Conservation (phyloP, 2,797 vertebrate species). For the Gastrophryne carolinensis region DNA sequence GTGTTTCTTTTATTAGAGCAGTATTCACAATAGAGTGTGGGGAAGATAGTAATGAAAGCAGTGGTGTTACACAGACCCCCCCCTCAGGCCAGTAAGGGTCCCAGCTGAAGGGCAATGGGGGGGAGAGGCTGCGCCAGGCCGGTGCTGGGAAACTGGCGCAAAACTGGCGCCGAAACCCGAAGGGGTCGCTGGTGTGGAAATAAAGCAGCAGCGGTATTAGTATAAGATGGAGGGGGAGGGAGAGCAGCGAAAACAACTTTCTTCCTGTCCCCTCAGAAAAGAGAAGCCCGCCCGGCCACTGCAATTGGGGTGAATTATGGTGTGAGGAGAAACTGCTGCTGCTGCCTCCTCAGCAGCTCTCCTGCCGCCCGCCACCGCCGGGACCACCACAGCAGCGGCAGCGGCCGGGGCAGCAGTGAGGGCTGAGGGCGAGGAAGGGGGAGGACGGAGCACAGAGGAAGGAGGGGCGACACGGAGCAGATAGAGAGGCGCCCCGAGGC, state of each 20-base stretch:
- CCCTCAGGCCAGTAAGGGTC: too few relatives aligned
- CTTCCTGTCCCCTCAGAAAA: conserved; percentile 50
- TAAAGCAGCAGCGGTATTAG: conserved; percentile 31
- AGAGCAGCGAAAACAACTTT: conserved; percentile 56
- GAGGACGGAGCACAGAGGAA: neutral
- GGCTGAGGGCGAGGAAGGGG: neutral
- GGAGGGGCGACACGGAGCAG: conserved; percentile 28
- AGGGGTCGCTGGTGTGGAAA: conserved; percentile 50
- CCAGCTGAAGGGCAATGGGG: too few relatives aligned
- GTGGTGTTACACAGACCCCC: too few relatives aligned
- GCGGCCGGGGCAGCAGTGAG: too few relatives aligned
- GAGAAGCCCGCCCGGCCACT: conserved; percentile 35
- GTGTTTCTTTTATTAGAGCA: too few relatives aligned
- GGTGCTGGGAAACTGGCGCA: neutral
- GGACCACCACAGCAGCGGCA: too few relatives aligned
- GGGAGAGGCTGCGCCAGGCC: too few relatives aligned
- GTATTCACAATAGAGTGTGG: too few relatives aligned
- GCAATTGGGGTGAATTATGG: too few relatives aligned
- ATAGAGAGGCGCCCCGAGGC: conserved; percentile 18
- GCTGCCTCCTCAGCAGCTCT: neutral
- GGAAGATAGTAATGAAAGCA: too few relatives aligned
- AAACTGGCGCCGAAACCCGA: conserved; percentile 17
- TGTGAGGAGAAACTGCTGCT: neutral
- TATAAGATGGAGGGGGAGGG: neutral
- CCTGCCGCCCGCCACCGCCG: neutral